A percentile compares a stretch with the other conserved stretches of the same genome.
Evolutionary conservation across 2,888 invertebrate genomes (phyloP).

Genomic region (Molanna angustata): DNA sequence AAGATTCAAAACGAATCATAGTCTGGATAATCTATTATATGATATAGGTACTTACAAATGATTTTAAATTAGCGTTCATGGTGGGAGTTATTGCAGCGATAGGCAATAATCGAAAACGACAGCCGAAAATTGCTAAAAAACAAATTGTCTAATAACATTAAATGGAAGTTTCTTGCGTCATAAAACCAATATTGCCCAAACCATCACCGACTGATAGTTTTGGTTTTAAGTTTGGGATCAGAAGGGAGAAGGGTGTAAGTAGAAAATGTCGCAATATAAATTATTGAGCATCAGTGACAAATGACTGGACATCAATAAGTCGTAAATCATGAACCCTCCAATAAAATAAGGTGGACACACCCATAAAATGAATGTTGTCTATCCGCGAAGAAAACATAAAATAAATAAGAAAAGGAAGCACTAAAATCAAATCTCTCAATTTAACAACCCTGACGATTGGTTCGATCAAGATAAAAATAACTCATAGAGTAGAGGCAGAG

Average conservation of each 20-base stretch:
- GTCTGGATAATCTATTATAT: no score
- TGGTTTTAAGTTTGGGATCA: neutral
- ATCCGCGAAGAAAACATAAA: slow-evolving; percentile 21
- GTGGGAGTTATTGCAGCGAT: no score
- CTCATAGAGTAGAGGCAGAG: no score
- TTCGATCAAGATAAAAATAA: slow-evolving; percentile 24
- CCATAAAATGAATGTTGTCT: slow-evolving; percentile 23
- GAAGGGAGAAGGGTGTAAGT: neutral
- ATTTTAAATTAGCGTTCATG: no score
- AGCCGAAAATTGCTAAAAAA: neutral
- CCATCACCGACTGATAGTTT: neutral
- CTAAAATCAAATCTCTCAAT: slow-evolving; percentile 20
- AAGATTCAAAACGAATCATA: no score
- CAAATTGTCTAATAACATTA: neutral
- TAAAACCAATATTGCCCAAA: neutral
- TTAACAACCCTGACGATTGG: slow-evolving; percentile 21
- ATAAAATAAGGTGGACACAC: slow-evolving; percentile 27
- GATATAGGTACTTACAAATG: no score
- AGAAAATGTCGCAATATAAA: slow-evolving; percentile 26
- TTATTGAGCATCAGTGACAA: slow-evolving; percentile 27
- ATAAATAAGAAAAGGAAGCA: slow-evolving; percentile 17
- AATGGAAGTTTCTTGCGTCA: neutral
- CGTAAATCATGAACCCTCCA: slow-evolving; percentile 23
- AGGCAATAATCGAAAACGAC: no score
- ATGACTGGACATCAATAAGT: slow-evolving; percentile 29